These are phyloP conservation scores for Syrrhaptes paradoxus DNA, from an alignment of 2,113 vertebrate genomes.

Conservation along the genomic window DNA sequence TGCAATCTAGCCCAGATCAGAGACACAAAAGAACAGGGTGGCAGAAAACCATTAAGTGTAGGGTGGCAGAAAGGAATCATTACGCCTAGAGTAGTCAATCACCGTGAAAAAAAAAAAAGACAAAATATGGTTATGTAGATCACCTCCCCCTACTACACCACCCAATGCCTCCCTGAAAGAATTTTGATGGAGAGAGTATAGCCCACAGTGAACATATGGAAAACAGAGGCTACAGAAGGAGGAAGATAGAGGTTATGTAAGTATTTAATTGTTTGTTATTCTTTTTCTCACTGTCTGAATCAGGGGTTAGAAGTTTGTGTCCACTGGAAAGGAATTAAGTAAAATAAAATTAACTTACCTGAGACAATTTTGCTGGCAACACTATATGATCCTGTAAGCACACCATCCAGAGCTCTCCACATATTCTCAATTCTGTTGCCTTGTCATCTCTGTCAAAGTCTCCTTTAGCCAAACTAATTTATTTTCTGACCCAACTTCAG, in stretches of 20 bases:
- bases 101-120: not conserved
- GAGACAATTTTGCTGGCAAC: not conserved
- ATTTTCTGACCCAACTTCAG: not conserved
- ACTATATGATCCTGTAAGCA: fast-evolving
- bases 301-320: not conserved
- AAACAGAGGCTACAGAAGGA: not conserved
- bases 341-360: not conserved
- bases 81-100: not conserved
- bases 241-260: not conserved
- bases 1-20: not conserved
- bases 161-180: not conserved
- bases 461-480: not conserved
- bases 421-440: not conserved
- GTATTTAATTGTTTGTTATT: not conserved
- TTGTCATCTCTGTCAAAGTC: not conserved
- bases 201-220: not conserved
- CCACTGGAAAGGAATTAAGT: not conserved
- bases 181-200: not conserved
- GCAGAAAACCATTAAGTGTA: not conserved
- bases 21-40: not conserved
- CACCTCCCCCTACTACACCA: not conserved
- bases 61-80: not conserved
- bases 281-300: not conserved
- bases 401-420: not conserved
- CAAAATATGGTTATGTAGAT: not conserved